Conservation (phyloP, 2,888 invertebrate genomes). For the Synergus japonicus region DNA sequence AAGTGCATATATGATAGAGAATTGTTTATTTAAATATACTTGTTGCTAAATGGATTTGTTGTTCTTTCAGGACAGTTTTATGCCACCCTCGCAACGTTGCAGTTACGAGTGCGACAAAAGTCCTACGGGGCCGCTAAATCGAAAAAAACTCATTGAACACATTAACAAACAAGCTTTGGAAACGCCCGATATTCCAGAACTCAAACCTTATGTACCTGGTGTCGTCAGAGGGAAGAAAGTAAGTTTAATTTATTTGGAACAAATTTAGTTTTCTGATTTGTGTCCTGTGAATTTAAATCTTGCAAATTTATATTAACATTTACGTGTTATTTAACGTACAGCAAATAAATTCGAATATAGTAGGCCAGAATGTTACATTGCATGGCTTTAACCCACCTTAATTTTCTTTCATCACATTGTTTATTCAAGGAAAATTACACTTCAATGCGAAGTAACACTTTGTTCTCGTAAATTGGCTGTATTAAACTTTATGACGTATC, state of each 20-base stretch:
- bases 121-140: constrained; percentile 96
- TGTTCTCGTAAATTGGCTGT: not conserved
- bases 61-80: constrained; percentile 91
- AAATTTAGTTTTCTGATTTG: not conserved
- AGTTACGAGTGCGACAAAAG: constrained; percentile 97
- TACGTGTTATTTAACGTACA: not conserved
- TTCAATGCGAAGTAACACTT: not conserved
- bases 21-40: not conserved
- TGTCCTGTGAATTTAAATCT: not conserved
- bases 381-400: not conserved
- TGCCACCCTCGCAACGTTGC: constrained; percentile 97
- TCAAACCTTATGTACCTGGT: constrained; percentile 95
- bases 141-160: constrained; percentile 96
- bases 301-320: not conserved
- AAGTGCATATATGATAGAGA: constrained; percentile 78
- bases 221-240: constrained; percentile 95
- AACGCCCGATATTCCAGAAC: constrained; percentile 97
- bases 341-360: not conserved
- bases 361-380: not conserved
- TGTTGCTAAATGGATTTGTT: constrained; percentile 46
- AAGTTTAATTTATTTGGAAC: constrained; percentile 58
- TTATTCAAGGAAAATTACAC: not conserved
- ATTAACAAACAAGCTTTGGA: constrained; percentile 99
- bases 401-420: not conserved
- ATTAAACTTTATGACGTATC: not conserved